These are phyloP conservation scores for Sitophilus oryzae DNA, from an alignment of 1,140 invertebrate species.

Conservation along the genomic window DNA sequence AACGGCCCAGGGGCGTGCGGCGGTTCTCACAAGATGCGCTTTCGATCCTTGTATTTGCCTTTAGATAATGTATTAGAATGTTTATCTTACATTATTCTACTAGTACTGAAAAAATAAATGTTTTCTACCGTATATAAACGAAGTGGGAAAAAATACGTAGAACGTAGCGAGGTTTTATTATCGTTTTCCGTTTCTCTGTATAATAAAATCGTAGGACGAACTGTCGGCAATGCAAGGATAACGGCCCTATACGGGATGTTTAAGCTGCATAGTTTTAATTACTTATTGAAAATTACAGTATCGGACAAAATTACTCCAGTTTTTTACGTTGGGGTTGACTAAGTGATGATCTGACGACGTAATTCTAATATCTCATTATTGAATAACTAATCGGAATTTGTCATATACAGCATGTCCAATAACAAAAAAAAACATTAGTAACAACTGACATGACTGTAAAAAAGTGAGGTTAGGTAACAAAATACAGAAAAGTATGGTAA, in stretches of 20 bases:
- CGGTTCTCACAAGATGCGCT: background rate
- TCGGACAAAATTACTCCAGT: too few species aligned
- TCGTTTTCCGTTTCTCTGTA: background rate
- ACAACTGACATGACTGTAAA: too few species aligned
- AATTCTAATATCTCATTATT: background rate
- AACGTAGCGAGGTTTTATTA: background rate
- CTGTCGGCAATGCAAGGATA: background rate
- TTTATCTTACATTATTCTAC: background rate
- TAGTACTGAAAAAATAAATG: background rate
- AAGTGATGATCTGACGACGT: too few species aligned
- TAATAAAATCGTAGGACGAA: background rate
- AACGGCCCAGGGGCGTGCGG: background rate
- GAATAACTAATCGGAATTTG: too few species aligned
- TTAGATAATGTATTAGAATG: background rate
- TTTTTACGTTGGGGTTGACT: too few species aligned
- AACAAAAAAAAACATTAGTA: too few species aligned
- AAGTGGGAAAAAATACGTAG: too few species aligned
- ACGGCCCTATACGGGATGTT: slow-evolving; percentile 1
- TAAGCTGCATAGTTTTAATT: background rate
- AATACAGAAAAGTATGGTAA: too few species aligned
- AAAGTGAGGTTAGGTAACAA: too few species aligned
- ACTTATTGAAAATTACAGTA: too few species aligned
- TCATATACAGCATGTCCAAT: too few species aligned
- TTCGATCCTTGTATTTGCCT: background rate
- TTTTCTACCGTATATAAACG: background rate